These are phyloP conservation scores for Malurus splendens DNA, from an alignment of 2,797 vertebrate species.

Conservation along the genomic window DNA sequence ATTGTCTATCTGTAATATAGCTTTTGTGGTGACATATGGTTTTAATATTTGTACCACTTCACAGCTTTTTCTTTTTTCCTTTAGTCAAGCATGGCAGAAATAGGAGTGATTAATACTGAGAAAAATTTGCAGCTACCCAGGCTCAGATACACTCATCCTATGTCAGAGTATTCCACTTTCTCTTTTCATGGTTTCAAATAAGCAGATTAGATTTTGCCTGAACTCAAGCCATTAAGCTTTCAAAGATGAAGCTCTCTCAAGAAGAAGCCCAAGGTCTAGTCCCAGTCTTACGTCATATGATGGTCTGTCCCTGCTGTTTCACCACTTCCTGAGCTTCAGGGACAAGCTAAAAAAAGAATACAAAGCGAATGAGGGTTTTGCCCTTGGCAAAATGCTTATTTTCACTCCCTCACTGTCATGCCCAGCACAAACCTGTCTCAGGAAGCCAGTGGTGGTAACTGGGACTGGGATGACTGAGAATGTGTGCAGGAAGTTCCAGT, in stretches of 20 bases:
- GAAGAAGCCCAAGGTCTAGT: not conserved
- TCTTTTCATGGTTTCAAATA: not conserved
- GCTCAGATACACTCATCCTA: not conserved
- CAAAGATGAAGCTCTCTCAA: not conserved
- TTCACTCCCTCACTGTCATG: not conserved
- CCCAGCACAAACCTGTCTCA: fast-evolving
- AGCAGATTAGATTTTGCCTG: slow-evolving; percentile 13
- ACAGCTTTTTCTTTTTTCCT: not conserved
- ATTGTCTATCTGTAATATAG: not conserved
- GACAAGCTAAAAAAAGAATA: not conserved
- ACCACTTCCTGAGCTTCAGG: not conserved
- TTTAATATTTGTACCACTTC: not conserved
- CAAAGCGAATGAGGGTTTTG: not conserved
- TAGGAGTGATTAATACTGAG: not conserved
- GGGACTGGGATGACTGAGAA: not conserved
- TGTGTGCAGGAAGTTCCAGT: not conserved
- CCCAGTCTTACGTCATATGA: not conserved
- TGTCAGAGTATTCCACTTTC: not conserved
- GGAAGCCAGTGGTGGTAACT: not conserved
- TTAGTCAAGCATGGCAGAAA: not conserved
- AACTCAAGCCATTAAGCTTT: not conserved
- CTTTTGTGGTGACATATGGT: not conserved
- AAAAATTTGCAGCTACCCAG: not conserved
- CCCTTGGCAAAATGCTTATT: not conserved
- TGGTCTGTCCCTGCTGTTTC: not conserved